Base-by-base conservation (phyloP, 2,888 invertebrate species). In the Macrophya annulata region DNA sequence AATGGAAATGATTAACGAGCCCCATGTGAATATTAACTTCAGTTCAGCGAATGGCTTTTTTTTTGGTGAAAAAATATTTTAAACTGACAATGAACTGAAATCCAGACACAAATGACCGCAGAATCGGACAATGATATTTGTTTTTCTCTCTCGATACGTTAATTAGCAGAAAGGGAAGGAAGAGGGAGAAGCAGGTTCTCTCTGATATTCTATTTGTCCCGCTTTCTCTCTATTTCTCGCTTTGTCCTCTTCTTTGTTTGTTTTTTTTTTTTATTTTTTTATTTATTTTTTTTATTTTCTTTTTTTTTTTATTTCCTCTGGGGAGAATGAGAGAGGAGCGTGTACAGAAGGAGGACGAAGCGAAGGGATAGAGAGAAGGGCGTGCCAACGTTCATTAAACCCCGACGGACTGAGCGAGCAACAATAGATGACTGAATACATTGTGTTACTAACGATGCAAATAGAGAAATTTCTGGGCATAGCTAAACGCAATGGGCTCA, bases 391-490 rank as follows among this genome's bases (percentile, higher is more conserved):
- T 83, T 83, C 71, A 83, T 83, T 83, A 68, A 83, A 83, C 62
- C 83, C 48, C 48, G n/a, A 31, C 21, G 48, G 48, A 68, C 68
- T 3, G 65, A 83, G 40, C 68, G 31, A 25, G 48, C 68, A 83
- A 83, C 83, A 83, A 83, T 71, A 83, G 68, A 5, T 71, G 68
- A 48, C 65, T 71, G 83, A 83, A 83, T 83, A 83, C 83, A 83
- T 83, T 83, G 83, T 83, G 21, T 83, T 68, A 83, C 83, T 71
- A 83, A 83, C 83, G 83, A 83, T 71, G 68, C 68, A 83, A 68
- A 83, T 83, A 68, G 48, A 83, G 83, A 48, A 68, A 68, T 83
- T 37, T 83, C 83, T 62, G 40, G 59, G 37, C 25, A 43, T 12
- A 62, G 25, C 31, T 31, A 31, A 31, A 31, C 31, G 40, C 31